Evolutionary conservation across 37 sponge, comb jelly and placozoan species (phyloP).

Genomic region (Bolinopsis microptera): DNA sequence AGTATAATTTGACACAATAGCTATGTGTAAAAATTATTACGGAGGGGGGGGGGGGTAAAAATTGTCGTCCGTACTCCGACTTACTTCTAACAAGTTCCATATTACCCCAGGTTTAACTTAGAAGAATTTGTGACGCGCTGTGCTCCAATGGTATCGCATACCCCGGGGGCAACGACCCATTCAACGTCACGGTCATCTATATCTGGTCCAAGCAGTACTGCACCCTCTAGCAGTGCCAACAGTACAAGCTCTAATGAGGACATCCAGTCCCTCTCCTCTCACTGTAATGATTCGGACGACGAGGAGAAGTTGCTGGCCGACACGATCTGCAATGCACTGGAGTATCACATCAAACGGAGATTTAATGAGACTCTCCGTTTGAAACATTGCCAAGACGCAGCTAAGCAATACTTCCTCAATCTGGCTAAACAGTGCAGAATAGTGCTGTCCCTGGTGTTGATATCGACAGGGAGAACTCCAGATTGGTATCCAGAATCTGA

Average conservation of each 20-base stretch:
- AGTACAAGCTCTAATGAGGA: neutral
- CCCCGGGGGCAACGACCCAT: neutral
- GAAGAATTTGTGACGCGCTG: neutral
- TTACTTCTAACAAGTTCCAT: no score
- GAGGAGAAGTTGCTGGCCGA: slow-evolving; percentile 13
- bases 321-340: neutral
- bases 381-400: neutral
- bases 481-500: neutral
- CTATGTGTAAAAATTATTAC: no score
- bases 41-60: no score
- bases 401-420: neutral
- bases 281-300: neutral
- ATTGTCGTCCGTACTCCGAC: no score
- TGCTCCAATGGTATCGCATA: neutral
- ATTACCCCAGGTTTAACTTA: neutral
- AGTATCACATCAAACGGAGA: slow-evolving; percentile 1
- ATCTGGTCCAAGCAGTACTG: neutral
- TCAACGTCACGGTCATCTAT: no score
- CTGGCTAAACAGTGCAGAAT: slow-evolving; percentile 16
- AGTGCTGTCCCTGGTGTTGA: neutral
- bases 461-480: neutral
- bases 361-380: slow-evolving; percentile 11
- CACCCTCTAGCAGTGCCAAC: neutral
- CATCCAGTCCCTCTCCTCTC: neutral
- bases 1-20: no score